phyloP scores from a whole-genome alignment of 2,797 vertebrate genomes.

The Esox lucius region DNA sequence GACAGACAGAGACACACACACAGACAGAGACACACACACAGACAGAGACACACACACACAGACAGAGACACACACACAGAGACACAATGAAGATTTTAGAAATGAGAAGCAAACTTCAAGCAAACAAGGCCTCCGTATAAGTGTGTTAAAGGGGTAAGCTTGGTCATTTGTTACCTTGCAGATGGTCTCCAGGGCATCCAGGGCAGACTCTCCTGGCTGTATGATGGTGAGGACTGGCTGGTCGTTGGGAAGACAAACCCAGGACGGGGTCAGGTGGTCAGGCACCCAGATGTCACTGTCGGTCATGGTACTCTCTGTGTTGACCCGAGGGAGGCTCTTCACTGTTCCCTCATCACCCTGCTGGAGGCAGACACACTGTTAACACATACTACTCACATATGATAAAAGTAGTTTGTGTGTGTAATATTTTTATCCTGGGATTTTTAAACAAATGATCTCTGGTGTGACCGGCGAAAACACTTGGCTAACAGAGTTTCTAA shows the following conservation, averaged over 20 bases:
- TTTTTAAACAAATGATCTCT: too few relatives aligned
- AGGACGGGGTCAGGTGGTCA: conserved; percentile 89
- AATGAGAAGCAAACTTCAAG: too few relatives aligned
- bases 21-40: too few relatives aligned
- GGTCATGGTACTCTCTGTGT: conserved; percentile 81
- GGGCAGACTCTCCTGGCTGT: conserved; percentile 83
- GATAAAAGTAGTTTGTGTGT: too few relatives aligned
- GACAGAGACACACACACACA: too few relatives aligned
- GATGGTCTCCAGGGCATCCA: conserved; percentile 84
- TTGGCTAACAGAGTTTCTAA: conserved; percentile 16
- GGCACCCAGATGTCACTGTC: conserved; percentile 92
- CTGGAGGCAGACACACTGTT: conserved; percentile 45
- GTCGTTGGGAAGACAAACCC: conserved; percentile 93
- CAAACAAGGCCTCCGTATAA: too few relatives aligned
- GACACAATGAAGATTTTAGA: too few relatives aligned
- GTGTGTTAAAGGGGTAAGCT: too few relatives aligned
- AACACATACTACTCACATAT: too few relatives aligned
- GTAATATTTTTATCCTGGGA: too few relatives aligned
- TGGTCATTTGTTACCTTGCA: conserved; percentile 88
- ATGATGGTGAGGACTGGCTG: conserved; percentile 87
- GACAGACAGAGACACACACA: too few relatives aligned
- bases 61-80: too few relatives aligned
- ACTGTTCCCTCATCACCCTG: conserved; percentile 76
- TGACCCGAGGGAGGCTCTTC: conserved; percentile 84
- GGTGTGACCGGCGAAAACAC: background rate